Evolutionary conservation across 2,888 invertebrate species (phyloP).

Genomic region (Scaptomyza parva): DNA sequence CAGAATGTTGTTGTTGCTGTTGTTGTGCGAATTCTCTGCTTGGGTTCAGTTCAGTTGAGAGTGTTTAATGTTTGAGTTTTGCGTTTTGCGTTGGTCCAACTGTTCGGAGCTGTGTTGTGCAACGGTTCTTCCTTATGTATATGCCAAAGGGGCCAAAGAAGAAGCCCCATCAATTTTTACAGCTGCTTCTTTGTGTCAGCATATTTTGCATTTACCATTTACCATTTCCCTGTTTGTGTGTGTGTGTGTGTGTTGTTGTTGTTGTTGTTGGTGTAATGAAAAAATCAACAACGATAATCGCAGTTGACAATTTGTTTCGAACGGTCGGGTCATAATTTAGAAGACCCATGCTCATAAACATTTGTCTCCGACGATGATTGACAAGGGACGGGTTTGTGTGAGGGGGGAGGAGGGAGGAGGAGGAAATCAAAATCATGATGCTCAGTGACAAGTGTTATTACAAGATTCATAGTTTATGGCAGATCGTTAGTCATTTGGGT

Average conservation of each 20-base stretch:
- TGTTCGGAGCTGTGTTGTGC: too few relatives aligned
- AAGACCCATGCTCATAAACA: constrained; percentile 36
- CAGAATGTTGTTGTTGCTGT: constrained; percentile 8
- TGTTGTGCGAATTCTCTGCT: constrained; percentile 27
- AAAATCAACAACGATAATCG: constrained; percentile 46
- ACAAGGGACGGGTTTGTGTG: constrained; percentile 14
- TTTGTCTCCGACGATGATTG: constrained; percentile 17
- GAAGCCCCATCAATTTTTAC: constrained; percentile 51
- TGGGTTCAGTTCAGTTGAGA: constrained; percentile 15
- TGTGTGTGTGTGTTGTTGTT: constrained; percentile 18
- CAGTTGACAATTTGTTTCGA: constrained; percentile 70
- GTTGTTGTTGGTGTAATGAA: constrained; percentile 47
- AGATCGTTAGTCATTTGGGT: constrained; percentile 7
- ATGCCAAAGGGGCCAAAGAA: constrained; percentile 13
- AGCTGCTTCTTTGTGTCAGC: constrained; percentile 63
- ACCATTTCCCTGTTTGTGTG: constrained; percentile 15
- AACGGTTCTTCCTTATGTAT: constrained; percentile 60
- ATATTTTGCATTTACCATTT: constrained; percentile 42
- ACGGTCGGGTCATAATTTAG: constrained; percentile 37
- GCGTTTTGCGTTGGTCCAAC: constrained; percentile 55
- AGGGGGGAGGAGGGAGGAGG: too few relatives aligned
- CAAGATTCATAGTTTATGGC: neutral
- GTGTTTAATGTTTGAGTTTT: constrained; percentile 19
- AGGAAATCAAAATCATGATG: constrained; percentile 14
- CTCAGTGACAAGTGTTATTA: constrained; percentile 14